Evolutionary conservation across 2,113 vertebrate species (phyloP), one percentile per base, ranked within the genome.

Genomic region (mouse (Mus musculus)): DNA sequence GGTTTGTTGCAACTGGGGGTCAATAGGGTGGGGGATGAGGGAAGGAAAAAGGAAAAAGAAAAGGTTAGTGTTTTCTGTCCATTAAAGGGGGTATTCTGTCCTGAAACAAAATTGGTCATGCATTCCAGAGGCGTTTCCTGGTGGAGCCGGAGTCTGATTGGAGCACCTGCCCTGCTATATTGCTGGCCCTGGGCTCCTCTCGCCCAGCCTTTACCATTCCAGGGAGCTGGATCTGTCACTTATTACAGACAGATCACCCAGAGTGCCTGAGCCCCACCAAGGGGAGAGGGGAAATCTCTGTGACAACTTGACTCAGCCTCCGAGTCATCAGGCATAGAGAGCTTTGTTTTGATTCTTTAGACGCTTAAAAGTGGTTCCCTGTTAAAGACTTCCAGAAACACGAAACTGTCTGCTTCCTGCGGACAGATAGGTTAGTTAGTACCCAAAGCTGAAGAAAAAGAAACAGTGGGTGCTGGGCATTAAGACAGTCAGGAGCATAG

Each of bases 1-100:
- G 95, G 73, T 89, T 95, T 95, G 91, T 96, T 97, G 89, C 73
- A 95, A 94, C 92, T 93, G 94, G 91, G 96, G 96, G 93, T 91
- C 82, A 12, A 5, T 39, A 65, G 77, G 52, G 91, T 72, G 81
- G 88, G 87, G 36, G 63, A 4, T 72, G 87, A 75, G 77, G 77
- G 93, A 88, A 95, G 93, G 87, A 82, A 96, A 97, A 96, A 90
- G 69, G 89, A 98, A 97, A 98, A 98, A 98, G 78, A 98, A 98
- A 98, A 98, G 98, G 98, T 98, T 98, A 99, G 98, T 99, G 98
- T 99, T 99, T 99, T 99, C 98, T 98, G 97, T 98, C 98, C 98
- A 98, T 99, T 98, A 99, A 99, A 99, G 98, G 93, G 98, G 98
- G 98, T 97, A 98, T 98, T 99, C 98, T 99, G 97, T 97, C 98